Evolutionary conservation across 1,140 invertebrate genomes (phyloP).

Genomic region (Cyrtorhinus lividipennis): DNA sequence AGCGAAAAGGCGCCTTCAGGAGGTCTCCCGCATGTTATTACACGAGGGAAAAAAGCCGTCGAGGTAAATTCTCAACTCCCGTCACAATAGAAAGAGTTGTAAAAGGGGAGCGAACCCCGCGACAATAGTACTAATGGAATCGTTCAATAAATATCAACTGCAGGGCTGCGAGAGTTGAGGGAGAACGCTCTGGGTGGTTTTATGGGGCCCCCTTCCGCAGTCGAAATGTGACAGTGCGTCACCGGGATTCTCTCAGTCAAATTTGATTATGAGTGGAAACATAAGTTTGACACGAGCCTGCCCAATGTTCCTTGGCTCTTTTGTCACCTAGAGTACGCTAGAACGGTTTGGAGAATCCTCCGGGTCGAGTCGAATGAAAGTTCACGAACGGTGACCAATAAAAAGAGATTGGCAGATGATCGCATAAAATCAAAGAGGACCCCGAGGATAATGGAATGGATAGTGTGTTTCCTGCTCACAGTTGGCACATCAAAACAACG

Average conservation of each 20-base stretch:
- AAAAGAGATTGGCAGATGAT: neutral
- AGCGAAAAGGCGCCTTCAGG: too few species aligned
- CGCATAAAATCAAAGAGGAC: neutral
- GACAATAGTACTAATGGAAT: neutral
- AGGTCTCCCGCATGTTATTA: neutral
- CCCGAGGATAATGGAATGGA: too few species aligned
- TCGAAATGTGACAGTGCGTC: too few species aligned
- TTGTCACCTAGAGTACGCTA: neutral
- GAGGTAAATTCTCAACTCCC: neutral
- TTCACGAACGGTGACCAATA: neutral
- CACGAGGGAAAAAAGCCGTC: neutral
- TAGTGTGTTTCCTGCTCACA: too few species aligned
- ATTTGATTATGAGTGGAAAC: neutral
- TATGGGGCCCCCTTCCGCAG: neutral
- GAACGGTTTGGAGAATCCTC: neutral
- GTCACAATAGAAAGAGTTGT: neutral
- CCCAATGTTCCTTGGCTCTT: neutral
- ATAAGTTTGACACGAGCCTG: neutral
- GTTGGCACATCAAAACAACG: too few species aligned
- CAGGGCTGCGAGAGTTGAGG: neutral
- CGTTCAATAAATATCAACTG: neutral
- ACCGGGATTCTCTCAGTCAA: neutral
- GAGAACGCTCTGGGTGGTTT: neutral
- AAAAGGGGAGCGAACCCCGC: neutral
- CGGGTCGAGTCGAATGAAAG: neutral